Percentiles rank a stretch among this genome's conserved stretches.
Evolutionary conservation across 2,113 vertebrate species (phyloP).

Genomic region (Lutjanus erythropterus): DNA sequence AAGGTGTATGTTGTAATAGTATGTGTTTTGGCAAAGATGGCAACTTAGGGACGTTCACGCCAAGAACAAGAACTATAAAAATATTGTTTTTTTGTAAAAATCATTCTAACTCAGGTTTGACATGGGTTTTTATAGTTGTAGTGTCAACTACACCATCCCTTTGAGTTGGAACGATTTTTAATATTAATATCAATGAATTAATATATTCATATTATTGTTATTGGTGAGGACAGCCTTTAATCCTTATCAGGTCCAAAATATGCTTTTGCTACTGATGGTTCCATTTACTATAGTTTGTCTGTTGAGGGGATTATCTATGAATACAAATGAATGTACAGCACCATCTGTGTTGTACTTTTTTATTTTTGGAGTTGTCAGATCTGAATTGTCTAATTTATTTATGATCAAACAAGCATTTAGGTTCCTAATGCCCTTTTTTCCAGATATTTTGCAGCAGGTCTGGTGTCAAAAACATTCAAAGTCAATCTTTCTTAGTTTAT

Average conservation of each 20-base stretch:
- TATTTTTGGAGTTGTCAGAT: background rate
- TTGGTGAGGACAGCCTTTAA: no score
- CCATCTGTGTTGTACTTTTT: background rate
- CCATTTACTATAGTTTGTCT: background rate
- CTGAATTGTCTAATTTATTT: background rate
- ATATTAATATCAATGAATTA: no score
- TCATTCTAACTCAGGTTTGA: no score
- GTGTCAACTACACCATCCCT: no score
- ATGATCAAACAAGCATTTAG: background rate
- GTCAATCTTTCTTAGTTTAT: slow-evolving; percentile 18
- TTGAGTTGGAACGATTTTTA: no score
- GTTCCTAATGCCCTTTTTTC: background rate
- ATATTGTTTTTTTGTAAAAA: no score
- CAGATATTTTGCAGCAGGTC: background rate
- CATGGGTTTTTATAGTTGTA: no score
- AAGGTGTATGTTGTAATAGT: background rate
- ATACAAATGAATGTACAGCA: background rate
- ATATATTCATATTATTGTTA: no score
- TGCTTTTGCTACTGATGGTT: no score
- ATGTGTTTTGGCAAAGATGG: background rate
- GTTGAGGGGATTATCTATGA: background rate
- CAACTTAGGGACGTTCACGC: no score
- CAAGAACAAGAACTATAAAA: no score
- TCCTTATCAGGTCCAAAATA: no score
- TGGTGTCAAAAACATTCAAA: slow-evolving; percentile 19